Percentiles rank a stretch among this genome's conserved stretches.
Conservation (phyloP, 2,888 invertebrate genomes). For the Osmoderma eremita region DNA sequence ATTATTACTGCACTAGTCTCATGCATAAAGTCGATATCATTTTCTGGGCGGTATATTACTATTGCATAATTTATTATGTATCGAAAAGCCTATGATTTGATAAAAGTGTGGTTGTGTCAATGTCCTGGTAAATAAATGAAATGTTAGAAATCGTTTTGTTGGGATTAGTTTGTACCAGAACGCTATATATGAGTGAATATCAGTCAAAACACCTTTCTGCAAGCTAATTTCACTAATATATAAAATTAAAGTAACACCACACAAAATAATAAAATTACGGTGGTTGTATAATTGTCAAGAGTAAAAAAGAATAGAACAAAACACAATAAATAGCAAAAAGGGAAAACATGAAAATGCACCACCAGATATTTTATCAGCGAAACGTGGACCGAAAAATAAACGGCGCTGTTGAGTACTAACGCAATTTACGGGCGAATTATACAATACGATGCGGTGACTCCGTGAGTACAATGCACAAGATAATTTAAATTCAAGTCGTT, state of each 20-base stretch:
- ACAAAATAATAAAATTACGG: neutral
- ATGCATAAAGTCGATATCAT: no score
- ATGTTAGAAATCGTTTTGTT: no score
- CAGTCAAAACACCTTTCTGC: no score
- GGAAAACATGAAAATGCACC: constrained; percentile 36
- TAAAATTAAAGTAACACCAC: neutral
- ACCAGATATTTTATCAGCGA: constrained; percentile 52
- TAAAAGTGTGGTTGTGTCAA: no score
- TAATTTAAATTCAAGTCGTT: constrained; percentile 58
- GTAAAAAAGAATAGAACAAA: neutral
- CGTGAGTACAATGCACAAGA: constrained; percentile 52
- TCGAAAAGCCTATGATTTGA: no score
- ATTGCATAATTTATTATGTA: no score
- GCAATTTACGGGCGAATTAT: constrained; percentile 57
- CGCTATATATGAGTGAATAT: no score
- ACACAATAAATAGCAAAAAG: no score
- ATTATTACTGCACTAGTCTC: no score
- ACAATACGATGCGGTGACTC: constrained; percentile 54
- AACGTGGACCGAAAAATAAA: constrained; percentile 56
- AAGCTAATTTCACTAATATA: neutral
- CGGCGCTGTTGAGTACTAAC: constrained; percentile 54
- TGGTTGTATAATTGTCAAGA: constrained; percentile 5
- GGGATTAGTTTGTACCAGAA: no score
- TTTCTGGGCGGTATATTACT: no score
- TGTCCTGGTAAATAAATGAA: no score